Evolutionary conservation across 2,113 vertebrate species (phyloP), one percentile per base, ranked within the genome.

Genomic region (Triplophysa dalaica): DNA sequence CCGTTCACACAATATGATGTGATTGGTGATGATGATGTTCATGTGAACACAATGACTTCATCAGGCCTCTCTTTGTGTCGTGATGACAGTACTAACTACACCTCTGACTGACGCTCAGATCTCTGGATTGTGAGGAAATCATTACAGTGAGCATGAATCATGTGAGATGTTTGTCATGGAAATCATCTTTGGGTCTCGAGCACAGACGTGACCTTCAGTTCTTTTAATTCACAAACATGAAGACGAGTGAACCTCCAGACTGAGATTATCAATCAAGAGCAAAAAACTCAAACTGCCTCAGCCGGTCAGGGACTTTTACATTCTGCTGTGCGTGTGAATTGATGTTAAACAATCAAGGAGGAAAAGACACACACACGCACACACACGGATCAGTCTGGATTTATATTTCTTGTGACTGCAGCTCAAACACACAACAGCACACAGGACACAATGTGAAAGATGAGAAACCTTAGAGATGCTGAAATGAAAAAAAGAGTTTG

Each of bases 11-110:
- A 87, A 84, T 81, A 74, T 38, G 78, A 82, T 72, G 69, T 87
- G 84, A 85, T 83, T 85, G 82, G 78, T 83, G 84, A 87, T 87
- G 80, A 60, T 14, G 54, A 75, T 45, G 65, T 64, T 83, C 77
- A 21, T 66, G 21, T 80, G 76, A 85, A 84, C 77, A 79, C 43
- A 60, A 81, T 43, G 70, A 61, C 77, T 69, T 75, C 63, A 75
- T 81, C 72, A 83, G 83, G 79, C 70, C 79, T 64, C 72, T 80
- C 38, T 13, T 70, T 61, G 22, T 65, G 74, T 21, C 67, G 67
- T 52, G 75, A 48, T 50, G 62, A 29, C 45, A 19, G 54, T 21
- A 58, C n/a, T 58, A 58, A 58, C 19, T 6, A 10, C 16, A 29
- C 14, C 2, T 17, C 66, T 65, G 54, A n/a, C 54, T n/a, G 54